Conservation (phyloP, 64 coral and sea anemone genomes). For the Actinia equina region DNA sequence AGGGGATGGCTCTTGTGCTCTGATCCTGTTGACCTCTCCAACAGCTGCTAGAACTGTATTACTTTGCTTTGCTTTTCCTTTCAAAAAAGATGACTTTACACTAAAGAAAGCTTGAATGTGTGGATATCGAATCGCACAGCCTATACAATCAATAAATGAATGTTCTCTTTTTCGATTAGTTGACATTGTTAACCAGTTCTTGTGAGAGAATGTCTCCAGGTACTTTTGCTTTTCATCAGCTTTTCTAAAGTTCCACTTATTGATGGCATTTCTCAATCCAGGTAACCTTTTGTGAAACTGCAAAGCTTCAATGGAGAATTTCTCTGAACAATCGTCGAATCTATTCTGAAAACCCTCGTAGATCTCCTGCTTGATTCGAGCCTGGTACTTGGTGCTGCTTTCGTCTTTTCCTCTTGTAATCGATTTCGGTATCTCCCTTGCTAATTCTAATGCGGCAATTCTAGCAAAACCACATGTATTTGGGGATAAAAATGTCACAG, state of each 20-base stretch:
- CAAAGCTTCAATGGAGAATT: constrained; percentile 1
- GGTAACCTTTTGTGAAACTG: constrained; percentile 30
- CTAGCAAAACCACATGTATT: constrained; percentile 45
- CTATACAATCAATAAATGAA: too few species aligned
- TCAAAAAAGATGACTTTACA: too few species aligned
- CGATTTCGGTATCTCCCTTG: not conserved
- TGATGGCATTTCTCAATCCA: constrained; percentile 19
- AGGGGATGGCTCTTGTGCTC: too few species aligned
- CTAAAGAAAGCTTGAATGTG: too few species aligned
- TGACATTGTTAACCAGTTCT: too few species aligned
- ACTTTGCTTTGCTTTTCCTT: too few species aligned
- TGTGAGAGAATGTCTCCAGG: constrained; percentile 40
- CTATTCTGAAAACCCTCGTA: not conserved
- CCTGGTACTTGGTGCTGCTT: constrained; percentile 26
- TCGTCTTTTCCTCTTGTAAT: constrained; percentile 19
- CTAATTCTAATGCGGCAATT: constrained; percentile 21
- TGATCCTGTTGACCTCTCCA: too few species aligned
- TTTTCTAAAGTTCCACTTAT: constrained; percentile 50
- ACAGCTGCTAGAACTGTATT: too few species aligned
- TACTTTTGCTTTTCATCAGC: constrained; percentile 38
- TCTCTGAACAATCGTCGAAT: not conserved
- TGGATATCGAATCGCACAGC: too few species aligned
- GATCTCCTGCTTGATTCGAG: constrained; percentile 30
- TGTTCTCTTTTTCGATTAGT: too few species aligned
- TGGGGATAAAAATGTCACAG: constrained; percentile 30